Base-by-base conservation (phyloP, 2,113 vertebrate genomes). In the Oxygymnocypris stewartii region DNA sequence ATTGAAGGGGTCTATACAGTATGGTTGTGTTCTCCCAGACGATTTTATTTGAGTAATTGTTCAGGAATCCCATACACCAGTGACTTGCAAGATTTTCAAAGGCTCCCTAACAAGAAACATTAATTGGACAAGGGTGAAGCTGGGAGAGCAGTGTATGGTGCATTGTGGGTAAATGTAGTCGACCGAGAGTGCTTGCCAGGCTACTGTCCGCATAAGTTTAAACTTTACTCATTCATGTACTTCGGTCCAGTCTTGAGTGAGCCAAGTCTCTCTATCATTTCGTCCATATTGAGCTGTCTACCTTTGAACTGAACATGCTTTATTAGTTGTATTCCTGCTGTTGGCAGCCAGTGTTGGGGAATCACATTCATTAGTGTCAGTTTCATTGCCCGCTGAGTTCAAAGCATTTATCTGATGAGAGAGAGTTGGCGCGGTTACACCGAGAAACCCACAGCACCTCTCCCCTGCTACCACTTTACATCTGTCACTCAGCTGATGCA, bases 341-440 rank as follows among this genome's bases (percentile, higher is more conserved):
- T 85, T 88, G 82, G 82, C 87, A 82, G 71, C 84, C 75, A 86
- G 86, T 86, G 88, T 91, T 90, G 89, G 90, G 91, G 89, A 89
- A 91, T 89, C 89, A 84, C 89, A 89, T 93, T 94, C 91, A 93
- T 93, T 94, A 93, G 91, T 91, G 91, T 93, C 90, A 92, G 91
- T 90, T 91, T 92, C 90, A 87, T 88, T 88, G 91, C 84, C 88
- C 88, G 85, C 88, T 79, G 90, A 85, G 90, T 92, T 93, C 90
- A 92, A 91, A 91, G 90, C 85, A 87, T 86, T 84, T 89, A 85
- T 87, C 61, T 84, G 73, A 89, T 82, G 85, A 82, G 74, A 91
- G 86, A 90, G 88, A 89, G 92, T 88, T 87, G 90, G 87, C 91
- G 80, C 88, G 86, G 65, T 84, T 86, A 91, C 86, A 85, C 61